A percentile compares a stretch with the other conserved stretches of the same genome.
Conservation (phyloP, 2,113 vertebrate species). For the Zapornia atra region DNA sequence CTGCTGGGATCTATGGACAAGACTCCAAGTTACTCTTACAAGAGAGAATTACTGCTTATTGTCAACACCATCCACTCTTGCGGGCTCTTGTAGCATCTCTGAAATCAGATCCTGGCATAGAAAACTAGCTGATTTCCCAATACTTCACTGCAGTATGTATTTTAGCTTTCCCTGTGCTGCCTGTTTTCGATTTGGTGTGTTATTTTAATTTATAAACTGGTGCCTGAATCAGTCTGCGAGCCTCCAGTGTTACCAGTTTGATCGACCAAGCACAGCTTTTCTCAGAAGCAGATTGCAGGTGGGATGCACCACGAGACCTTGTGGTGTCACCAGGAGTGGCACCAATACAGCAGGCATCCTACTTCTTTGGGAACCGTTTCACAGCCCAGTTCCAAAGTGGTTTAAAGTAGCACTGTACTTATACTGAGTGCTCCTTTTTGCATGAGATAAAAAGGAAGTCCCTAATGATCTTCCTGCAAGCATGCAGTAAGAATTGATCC, state of each 20-base stretch:
- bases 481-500: background rate
- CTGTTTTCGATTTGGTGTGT: background rate
- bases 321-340: background rate
- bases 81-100: background rate
- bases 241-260: background rate
- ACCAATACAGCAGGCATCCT: background rate
- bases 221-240: background rate
- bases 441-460: background rate
- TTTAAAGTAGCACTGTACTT: background rate
- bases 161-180: background rate
- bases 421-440: background rate
- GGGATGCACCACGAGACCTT: accelerated
- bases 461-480: background rate
- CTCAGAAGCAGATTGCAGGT: accelerated
- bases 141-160: too few relatives aligned
- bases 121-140: background rate
- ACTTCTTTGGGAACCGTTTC: background rate
- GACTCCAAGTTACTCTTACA: background rate
- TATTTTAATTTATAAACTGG: background rate
- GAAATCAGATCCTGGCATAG: background rate
- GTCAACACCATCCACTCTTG: accelerated
- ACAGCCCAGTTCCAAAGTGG: background rate
- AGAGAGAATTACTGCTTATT: background rate
- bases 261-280: background rate
- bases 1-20: background rate